These are phyloP conservation scores for Anser brachyrhynchus DNA, from an alignment of 2,113 vertebrate genomes.

Conservation along the genomic window DNA sequence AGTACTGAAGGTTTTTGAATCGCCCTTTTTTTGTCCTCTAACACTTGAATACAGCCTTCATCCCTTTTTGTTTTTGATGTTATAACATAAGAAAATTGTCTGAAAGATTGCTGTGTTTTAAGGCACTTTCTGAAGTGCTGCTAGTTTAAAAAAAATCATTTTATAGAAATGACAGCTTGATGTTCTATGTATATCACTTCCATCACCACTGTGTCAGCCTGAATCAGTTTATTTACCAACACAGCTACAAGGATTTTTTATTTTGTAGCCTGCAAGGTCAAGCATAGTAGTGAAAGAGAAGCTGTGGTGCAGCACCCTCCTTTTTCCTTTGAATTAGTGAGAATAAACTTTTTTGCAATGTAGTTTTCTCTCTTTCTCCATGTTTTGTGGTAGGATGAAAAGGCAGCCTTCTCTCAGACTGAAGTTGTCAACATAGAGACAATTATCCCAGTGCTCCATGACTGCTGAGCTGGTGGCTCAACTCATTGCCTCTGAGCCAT, in stretches of 20 bases:
- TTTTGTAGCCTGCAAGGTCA: slow-evolving; percentile 37
- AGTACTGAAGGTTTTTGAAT: neutral
- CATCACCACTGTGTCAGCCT: slow-evolving; percentile 1
- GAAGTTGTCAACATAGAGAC: neutral
- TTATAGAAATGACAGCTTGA: slow-evolving; percentile 20
- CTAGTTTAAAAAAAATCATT: slow-evolving; percentile 6
- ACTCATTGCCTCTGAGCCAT: neutral
- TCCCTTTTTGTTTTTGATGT: neutral
- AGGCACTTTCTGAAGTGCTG: slow-evolving; percentile 3
- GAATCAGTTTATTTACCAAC: slow-evolving; percentile 27
- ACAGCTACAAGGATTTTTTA: neutral
- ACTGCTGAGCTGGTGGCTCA: neutral
- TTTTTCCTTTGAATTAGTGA: slow-evolving; percentile 4
- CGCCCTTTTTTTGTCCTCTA: neutral
- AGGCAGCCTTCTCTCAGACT: neutral
- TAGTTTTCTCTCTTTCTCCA: neutral
- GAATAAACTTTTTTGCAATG: neutral
- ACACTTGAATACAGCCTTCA: neutral
- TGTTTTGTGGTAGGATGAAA: neutral
- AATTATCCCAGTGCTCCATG: rapidly evolving
- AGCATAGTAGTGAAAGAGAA: neutral
- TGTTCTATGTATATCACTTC: slow-evolving; percentile 24
- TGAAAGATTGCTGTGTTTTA: slow-evolving; percentile 30
- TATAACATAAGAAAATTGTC: slow-evolving; percentile 16
- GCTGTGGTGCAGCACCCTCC: neutral